Evolutionary conservation across 2,888 invertebrate genomes (phyloP).

Genomic region (Scaptomyza reducta): DNA sequence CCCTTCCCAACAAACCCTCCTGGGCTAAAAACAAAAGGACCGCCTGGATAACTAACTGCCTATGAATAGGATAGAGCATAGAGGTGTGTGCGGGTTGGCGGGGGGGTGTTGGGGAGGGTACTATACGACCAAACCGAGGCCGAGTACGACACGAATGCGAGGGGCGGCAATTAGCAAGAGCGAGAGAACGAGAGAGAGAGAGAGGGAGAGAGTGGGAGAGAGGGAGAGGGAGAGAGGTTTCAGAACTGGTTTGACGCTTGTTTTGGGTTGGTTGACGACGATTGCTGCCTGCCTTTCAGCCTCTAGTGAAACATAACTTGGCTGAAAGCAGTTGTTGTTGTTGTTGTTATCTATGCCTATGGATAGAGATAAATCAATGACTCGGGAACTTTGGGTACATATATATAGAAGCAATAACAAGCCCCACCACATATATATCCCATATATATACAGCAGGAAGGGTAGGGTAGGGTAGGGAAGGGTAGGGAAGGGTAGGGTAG

Average conservation of each 20-base stretch:
- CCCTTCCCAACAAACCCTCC: too few relatives aligned
- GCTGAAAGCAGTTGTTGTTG: not conserved
- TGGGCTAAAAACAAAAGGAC: conserved; percentile 54
- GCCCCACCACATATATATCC: not conserved
- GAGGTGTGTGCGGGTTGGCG: not conserved
- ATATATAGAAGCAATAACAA: too few relatives aligned
- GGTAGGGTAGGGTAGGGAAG: too few relatives aligned
- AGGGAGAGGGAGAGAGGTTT: not conserved
- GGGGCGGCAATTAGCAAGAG: not conserved
- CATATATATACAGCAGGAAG: not conserved
- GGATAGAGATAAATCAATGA: conserved; percentile 54
- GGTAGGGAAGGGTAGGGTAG: too few relatives aligned
- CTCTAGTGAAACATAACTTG: not conserved
- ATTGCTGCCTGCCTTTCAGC: not conserved
- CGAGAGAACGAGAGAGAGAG: not conserved
- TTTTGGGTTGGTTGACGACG: conserved; percentile 1
- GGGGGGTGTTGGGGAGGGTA: not conserved
- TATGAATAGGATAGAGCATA: conserved; percentile 5
- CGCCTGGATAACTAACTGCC: conserved; percentile 39
- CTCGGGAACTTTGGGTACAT: conserved; percentile 27
- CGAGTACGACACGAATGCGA: not conserved
- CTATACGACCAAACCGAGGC: not conserved
- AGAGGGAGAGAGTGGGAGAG: not conserved
- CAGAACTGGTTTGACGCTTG: not conserved
- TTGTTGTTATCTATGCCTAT: conserved; percentile 24